Conservation (phyloP, 2,888 invertebrate species). For the Salpingus planirostris region DNA sequence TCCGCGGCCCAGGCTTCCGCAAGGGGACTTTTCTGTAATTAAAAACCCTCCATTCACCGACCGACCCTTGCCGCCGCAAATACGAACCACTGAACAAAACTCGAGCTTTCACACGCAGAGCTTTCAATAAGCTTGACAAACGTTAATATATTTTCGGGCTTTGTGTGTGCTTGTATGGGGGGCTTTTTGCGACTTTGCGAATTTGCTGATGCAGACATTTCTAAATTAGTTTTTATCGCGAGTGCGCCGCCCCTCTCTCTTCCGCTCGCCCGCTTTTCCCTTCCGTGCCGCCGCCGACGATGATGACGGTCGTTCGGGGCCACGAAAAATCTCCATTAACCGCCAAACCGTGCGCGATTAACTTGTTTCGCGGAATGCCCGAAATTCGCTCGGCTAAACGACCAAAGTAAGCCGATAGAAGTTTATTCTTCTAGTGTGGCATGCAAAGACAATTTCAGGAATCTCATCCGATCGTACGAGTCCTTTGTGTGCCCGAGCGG, state of each 20-base stretch:
- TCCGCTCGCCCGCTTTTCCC: slow-evolving; percentile 5
- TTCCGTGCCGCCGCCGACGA: too few species aligned
- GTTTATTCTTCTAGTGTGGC: too few species aligned
- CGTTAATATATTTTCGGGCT: slow-evolving; percentile 23
- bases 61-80: slow-evolving; percentile 8
- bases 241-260: background rate
- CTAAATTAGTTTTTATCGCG: slow-evolving; percentile 24
- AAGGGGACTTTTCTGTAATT: slow-evolving; percentile 8
- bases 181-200: slow-evolving; percentile 17
- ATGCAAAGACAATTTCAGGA: too few species aligned
- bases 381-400: too few species aligned
- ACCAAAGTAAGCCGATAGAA: too few species aligned
- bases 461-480: background rate
- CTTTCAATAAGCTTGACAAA: slow-evolving; percentile 25
- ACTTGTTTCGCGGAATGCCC: too few species aligned
- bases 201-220: slow-evolving; percentile 20
- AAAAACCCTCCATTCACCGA: slow-evolving; percentile 10
- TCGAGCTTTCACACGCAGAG: slow-evolving; percentile 12
- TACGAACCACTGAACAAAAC: slow-evolving; percentile 6
- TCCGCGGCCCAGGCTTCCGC: slow-evolving; percentile 6
- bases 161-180: slow-evolving; percentile 18
- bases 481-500: background rate
- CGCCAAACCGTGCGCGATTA: too few species aligned
- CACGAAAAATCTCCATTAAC: slow-evolving; percentile 9
- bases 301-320: too few species aligned